Conservation (phyloP, 2,797 vertebrate genomes). For the Loris lydekkerianus region DNA sequence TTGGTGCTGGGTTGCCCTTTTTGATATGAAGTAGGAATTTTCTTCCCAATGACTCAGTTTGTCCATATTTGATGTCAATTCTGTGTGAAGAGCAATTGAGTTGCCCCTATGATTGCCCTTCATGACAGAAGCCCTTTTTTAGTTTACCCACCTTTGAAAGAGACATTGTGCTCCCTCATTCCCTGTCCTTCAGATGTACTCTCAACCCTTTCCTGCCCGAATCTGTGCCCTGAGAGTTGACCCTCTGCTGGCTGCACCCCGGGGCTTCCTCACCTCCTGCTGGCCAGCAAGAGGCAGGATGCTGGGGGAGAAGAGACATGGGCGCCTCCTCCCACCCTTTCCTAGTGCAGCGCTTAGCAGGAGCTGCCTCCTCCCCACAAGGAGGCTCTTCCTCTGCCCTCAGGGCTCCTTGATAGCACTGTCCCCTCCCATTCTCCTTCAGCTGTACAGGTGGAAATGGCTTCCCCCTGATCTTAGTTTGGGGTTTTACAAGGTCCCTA, state of each 20-base stretch:
- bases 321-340: background rate
- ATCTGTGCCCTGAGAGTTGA: background rate
- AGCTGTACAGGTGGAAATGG: background rate
- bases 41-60: background rate
- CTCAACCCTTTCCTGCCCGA: background rate
- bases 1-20: background rate
- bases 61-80: conserved; percentile 95
- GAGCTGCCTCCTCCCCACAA: background rate
- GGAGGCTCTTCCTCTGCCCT: background rate
- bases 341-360: background rate
- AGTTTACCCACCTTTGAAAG: background rate
- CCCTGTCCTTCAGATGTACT: background rate
- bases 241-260: background rate
- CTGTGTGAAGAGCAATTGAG: conserved; percentile 86
- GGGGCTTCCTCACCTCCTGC: background rate
- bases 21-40: background rate
- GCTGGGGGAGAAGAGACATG: background rate
- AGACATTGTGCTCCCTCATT: background rate
- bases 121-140: conserved; percentile 97
- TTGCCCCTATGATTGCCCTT: conserved; percentile 88
- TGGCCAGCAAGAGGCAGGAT: background rate
- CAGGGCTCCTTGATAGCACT: background rate
- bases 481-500: too few relatives aligned
- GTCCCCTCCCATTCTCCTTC: background rate
- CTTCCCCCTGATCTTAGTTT: background rate